Evolutionary conservation across 1,140 invertebrate genomes (phyloP).

Genomic region (Bursaphelenchus mucronatus): DNA sequence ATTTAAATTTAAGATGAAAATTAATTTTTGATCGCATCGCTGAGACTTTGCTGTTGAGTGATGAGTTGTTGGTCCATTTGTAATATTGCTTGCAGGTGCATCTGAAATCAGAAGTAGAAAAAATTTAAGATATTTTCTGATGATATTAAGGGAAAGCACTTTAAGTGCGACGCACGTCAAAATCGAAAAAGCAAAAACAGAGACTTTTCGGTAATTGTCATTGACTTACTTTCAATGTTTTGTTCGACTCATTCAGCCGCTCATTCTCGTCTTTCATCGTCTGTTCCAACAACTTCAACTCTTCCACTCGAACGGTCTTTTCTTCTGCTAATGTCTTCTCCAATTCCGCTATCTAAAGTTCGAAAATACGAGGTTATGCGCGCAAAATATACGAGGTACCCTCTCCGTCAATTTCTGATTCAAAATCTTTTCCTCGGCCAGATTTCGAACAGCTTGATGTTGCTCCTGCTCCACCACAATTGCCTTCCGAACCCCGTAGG

Average conservation of each 20-base stretch:
- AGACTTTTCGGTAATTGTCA: no score
- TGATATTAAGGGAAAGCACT: not conserved
- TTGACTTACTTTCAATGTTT: constrained; percentile 41
- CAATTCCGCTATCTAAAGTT: constrained; percentile 44
- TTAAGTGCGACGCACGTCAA: not conserved
- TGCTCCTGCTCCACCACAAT: constrained; percentile 66
- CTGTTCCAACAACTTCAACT: constrained; percentile 49
- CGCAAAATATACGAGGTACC: not conserved
- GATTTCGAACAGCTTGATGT: constrained; percentile 41
- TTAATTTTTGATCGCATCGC: no score
- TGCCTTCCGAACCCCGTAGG: constrained; percentile 96
- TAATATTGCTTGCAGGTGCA: constrained; percentile 44
- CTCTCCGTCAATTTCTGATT: constrained; percentile 26
- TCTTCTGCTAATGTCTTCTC: constrained; percentile 47
- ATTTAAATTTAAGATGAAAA: no score
- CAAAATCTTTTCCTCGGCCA: constrained; percentile 40
- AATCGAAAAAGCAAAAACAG: not conserved
- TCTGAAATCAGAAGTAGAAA: constrained; percentile 29
- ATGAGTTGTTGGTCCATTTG: constrained; percentile 43
- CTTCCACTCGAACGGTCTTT: constrained; percentile 43
- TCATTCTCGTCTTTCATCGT: constrained; percentile 55
- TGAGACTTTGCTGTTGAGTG: no score
- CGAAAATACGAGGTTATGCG: not conserved
- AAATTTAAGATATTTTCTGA: not conserved
- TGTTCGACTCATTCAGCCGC: constrained; percentile 46